These are phyloP conservation scores for Sternarchorhynchus goeldii DNA, from an alignment of 2,797 vertebrate genomes.

Conservation along the genomic window DNA sequence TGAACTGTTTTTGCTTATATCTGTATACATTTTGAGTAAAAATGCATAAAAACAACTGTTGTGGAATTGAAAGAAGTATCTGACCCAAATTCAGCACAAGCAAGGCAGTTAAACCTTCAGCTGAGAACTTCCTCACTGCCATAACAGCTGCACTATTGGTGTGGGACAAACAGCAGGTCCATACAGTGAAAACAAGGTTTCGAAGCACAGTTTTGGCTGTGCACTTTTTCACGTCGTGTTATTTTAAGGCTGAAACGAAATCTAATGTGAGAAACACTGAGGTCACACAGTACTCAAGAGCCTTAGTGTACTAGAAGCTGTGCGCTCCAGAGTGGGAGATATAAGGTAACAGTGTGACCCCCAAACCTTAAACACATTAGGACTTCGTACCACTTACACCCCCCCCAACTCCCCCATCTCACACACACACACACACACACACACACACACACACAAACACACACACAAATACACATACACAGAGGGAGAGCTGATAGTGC, in stretches of 20 bases:
- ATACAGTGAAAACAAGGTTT: too few species aligned
- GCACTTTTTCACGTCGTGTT: not conserved
- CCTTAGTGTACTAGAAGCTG: slow-evolving; percentile 42
- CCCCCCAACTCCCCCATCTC: not conserved
- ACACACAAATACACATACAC: slow-evolving; percentile 50
- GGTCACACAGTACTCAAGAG: slow-evolving; percentile 25
- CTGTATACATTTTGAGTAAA: not conserved
- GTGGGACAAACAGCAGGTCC: too few species aligned
- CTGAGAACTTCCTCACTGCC: too few species aligned
- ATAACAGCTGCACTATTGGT: too few species aligned
- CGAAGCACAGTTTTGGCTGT: too few species aligned
- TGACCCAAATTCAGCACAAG: too few species aligned
- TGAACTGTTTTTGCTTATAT: too few species aligned
- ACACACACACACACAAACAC: slow-evolving; percentile 37
- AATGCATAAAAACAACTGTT: not conserved
- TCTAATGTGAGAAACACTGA: slow-evolving; percentile 23
- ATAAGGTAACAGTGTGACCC: slow-evolving; percentile 29
- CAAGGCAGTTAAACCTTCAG: too few species aligned
- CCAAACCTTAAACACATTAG: slow-evolving; percentile 35
- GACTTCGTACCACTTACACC: slow-evolving; percentile 30
- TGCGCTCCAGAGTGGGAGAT: slow-evolving; percentile 49
- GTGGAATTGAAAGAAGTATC: too few species aligned
- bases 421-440: slow-evolving; percentile 18
- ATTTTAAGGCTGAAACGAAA: slow-evolving; percentile 8
- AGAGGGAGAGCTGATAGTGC: slow-evolving; percentile 15